Evolutionary conservation across 1,140 invertebrate genomes (phyloP), one percentile per base, ranked within the genome.

Genomic region (Augochlora pura): DNA sequence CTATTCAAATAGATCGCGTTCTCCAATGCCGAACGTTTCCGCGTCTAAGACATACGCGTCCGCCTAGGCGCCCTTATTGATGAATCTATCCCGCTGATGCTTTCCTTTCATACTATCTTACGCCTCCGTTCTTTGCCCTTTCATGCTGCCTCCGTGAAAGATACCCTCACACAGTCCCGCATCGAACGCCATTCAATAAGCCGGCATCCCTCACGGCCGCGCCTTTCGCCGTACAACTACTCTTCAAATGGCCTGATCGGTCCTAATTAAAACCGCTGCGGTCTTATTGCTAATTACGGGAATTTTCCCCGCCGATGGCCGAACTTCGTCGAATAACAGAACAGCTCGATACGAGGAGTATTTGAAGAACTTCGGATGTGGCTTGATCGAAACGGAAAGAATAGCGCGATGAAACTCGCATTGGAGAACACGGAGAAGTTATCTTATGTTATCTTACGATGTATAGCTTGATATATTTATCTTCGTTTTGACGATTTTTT

Each of bases 1-100:
- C 60, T 78, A 78, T 78, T 72, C 76, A 78, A 78, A 78, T 63
- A 78, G 76, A 78, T 78, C 60, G 60, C 69, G 76, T 78, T 78
- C 39, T 59, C 46, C 27, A 69, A 64, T 54, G 46, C 66, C 21
- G 68, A 78, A 64, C 60, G 38, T 60, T 59, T 57, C 60, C 62
- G 0, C 60, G 38, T 72, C 69, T 27, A 72, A 72, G 23, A 38
- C 59, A 49, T 38, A n/a, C 38, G 18, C 25, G 32, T 7, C 49
- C 32, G 25, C 49, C 49, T 5, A 38, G 46, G 6, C n/a, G 32
- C 60, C 38, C 46, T 72, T 63, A 72, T 63, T 64, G 76, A 72
- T n/a, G 32, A 78, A 72, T 72, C 76, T 49, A 78, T 23, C 42
- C 42, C n/a, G 21, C 12, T 25, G 38, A 42, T 66, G 64, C 14